Conservation (phyloP, 2,888 invertebrate genomes). For the Phalera bucephala region DNA sequence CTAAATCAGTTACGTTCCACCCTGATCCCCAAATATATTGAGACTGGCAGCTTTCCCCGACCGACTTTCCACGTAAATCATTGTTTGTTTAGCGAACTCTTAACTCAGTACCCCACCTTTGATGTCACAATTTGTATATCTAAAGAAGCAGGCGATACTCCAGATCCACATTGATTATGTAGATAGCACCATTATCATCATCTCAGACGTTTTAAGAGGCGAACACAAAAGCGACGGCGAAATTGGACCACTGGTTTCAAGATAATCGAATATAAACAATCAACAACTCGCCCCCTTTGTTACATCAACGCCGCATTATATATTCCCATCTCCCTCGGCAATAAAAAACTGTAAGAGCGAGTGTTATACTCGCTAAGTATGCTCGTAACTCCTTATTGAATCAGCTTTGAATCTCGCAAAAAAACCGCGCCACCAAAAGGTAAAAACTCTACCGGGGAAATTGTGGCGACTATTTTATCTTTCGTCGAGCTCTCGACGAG, state of each 20-base stretch:
- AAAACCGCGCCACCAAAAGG: slow-evolving; percentile 50
- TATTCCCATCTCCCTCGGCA: slow-evolving; percentile 32
- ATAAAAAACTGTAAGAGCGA: slow-evolving; percentile 34
- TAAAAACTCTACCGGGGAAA: slow-evolving; percentile 63
- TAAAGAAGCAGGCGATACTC: slow-evolving; percentile 21
- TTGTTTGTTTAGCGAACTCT: background rate
- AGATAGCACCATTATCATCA: slow-evolving; percentile 35
- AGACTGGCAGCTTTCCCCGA: slow-evolving; percentile 23
- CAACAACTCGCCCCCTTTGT: slow-evolving; percentile 41
- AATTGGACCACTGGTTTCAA: slow-evolving; percentile 47
- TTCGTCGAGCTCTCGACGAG: slow-evolving; percentile 53
- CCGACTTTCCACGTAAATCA: background rate
- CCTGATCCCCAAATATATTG: slow-evolving; percentile 40
- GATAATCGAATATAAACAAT: slow-evolving; percentile 61
- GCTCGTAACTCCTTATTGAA: slow-evolving; percentile 67
- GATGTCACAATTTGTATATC: slow-evolving; percentile 21
- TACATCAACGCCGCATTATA: slow-evolving; percentile 31
- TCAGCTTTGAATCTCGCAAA: slow-evolving; percentile 60
- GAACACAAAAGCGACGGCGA: slow-evolving; percentile 29
- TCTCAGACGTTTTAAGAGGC: slow-evolving; percentile 43
- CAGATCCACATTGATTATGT: slow-evolving; percentile 44
- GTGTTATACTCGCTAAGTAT: slow-evolving; percentile 45
- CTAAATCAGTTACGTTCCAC: slow-evolving; percentile 59
- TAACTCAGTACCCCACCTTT: slow-evolving; percentile 2
- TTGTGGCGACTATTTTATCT: slow-evolving; percentile 69